These are phyloP conservation scores for Tamias sibiricus DNA, from an alignment of 2,113 vertebrate species.

Conservation along the genomic window DNA sequence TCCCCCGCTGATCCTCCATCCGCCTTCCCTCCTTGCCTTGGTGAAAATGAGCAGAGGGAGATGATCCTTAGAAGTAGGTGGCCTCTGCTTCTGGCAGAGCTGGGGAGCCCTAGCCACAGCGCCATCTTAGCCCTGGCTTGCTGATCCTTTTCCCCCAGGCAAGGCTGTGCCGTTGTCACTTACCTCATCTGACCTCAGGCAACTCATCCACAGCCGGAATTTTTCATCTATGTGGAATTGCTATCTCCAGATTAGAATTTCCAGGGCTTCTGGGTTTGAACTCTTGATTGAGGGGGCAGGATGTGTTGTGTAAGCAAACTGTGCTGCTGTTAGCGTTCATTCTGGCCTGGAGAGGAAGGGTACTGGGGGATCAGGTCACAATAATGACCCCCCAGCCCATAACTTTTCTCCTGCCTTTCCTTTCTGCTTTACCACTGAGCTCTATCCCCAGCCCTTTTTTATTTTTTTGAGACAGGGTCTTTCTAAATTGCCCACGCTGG, in stretches of 20 bases:
- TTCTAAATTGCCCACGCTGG: too few species aligned
- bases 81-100: not conserved
- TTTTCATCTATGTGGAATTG: not conserved
- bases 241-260: not conserved
- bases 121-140: not conserved
- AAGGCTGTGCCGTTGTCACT: not conserved
- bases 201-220: too few species aligned
- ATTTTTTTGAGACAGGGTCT: too few species aligned
- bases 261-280: not conserved
- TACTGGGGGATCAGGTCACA: not conserved
- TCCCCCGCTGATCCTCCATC: not conserved
- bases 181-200: not conserved
- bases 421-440: not conserved
- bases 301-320: not conserved
- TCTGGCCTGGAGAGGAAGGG: not conserved
- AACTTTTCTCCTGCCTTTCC: not conserved
- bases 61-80: not conserved
- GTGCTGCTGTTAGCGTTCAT: not conserved
- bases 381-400: not conserved
- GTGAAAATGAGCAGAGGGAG: not conserved
- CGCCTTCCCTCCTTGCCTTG: not conserved
- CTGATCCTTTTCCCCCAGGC: not conserved
- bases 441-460: too few species aligned
- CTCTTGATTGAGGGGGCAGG: not conserved
- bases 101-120: not conserved